Evolutionary conservation across 2,113 vertebrate species (phyloP).

Genomic region (Centropristis striata): DNA sequence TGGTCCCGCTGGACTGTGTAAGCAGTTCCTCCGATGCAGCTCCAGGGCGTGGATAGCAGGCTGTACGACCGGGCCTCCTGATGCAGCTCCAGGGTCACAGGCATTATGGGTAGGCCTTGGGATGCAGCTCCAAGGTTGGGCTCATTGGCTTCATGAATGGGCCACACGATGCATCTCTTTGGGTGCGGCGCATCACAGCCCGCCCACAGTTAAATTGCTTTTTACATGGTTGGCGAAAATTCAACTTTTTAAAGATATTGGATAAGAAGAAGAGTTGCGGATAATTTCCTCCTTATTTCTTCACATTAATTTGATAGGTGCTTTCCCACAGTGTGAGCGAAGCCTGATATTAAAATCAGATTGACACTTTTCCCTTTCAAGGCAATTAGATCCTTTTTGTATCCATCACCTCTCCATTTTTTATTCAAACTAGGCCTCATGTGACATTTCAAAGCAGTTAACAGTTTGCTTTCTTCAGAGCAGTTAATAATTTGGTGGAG

Average conservation of each 20-base stretch:
- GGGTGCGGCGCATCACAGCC: conserved; percentile 16
- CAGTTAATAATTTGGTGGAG: conserved; percentile 50
- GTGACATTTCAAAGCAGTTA: conserved; percentile 43
- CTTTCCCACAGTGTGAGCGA: not conserved
- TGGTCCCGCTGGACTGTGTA: conserved; percentile 58
- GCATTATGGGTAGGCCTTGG: conserved; percentile 30
- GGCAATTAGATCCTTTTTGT: not conserved
- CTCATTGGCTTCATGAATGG: conserved; percentile 23
- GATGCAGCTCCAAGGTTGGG: conserved; percentile 50
- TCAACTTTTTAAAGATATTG: conserved; percentile 24
- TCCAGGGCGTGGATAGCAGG: conserved; percentile 65
- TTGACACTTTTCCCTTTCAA: not conserved
- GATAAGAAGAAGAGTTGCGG: conserved; percentile 8
- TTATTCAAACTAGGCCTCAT: conserved; percentile 6
- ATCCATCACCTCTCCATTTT: not conserved
- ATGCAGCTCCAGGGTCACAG: conserved; percentile 53
- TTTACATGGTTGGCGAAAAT: not conserved
- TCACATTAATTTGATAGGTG: not conserved
- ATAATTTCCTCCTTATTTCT: not conserved
- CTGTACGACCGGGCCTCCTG: conserved; percentile 41
- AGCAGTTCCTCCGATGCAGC: conserved; percentile 62
- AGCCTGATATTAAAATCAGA: not conserved
- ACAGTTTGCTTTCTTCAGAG: conserved; percentile 36
- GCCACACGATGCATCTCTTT: conserved; percentile 24
- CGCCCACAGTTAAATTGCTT: conserved; percentile 26